Conservation (phyloP, 2,888 invertebrate species). For the Andrena flavipes region DNA sequence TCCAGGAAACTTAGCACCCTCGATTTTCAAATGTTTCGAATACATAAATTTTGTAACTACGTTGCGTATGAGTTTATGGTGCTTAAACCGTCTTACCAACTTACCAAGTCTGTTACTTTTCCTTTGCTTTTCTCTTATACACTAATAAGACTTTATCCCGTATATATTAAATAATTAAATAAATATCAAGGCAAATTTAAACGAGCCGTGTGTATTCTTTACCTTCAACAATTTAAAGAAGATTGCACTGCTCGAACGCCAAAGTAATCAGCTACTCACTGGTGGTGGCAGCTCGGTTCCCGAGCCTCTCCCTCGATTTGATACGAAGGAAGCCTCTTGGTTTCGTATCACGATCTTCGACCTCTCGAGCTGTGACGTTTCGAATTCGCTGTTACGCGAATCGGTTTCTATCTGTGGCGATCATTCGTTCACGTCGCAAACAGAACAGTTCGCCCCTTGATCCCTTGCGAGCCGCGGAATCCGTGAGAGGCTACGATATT, state of each 20-base stretch:
- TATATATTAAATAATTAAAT: neutral
- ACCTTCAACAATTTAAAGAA: neutral
- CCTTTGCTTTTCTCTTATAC: too few species aligned
- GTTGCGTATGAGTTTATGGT: neutral
- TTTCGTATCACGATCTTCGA: constrained; percentile 65
- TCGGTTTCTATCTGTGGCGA: constrained; percentile 10
- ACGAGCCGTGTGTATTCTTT: neutral
- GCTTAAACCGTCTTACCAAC: neutral
- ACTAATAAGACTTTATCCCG: too few species aligned
- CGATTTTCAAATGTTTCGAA: too few species aligned
- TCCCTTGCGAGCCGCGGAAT: neutral
- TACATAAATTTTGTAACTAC: too few species aligned
- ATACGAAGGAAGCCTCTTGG: constrained; percentile 55
- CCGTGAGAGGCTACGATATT: neutral
- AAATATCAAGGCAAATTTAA: neutral
- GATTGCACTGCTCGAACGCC: neutral
- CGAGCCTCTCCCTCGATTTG: constrained; percentile 41
- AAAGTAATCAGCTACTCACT: constrained; percentile 1
- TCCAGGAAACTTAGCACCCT: too few species aligned
- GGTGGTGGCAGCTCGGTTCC: constrained; percentile 38
- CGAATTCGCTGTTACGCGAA: neutral
- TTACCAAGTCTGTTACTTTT: too few species aligned
- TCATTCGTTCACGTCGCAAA: constrained; percentile 34
- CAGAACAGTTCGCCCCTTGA: constrained; percentile 9
- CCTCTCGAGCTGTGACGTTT: constrained; percentile 37